Evolutionary conservation across 2,888 invertebrate species (phyloP).

Genomic region (Parelbella ahira): DNA sequence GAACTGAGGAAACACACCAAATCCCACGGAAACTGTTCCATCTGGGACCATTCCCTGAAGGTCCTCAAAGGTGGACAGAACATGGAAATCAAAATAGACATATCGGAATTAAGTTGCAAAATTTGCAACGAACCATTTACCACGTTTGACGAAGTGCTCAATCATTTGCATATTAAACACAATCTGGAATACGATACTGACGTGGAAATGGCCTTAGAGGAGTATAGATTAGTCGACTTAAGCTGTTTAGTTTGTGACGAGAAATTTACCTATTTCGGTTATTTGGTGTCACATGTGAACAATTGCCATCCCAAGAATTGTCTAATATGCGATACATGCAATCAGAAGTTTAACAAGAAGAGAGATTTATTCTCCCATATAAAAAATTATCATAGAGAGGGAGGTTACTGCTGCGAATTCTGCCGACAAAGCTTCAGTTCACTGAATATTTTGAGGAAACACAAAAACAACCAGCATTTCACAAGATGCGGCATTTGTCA

Average conservation of each 20-base stretch:
- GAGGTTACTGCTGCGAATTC: conserved; percentile 62
- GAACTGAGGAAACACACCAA: conserved; percentile 62
- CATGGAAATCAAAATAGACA: conserved; percentile 71
- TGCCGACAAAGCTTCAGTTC: conserved; percentile 62
- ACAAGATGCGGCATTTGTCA: conserved; percentile 62
- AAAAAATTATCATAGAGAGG: conserved; percentile 71
- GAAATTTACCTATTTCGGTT: conserved; percentile 65
- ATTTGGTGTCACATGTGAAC: conserved; percentile 67
- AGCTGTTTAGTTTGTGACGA: conserved; percentile 57
- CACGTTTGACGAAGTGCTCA: conserved; percentile 46
- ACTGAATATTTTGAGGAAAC: conserved; percentile 63
- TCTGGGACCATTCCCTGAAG: conserved; percentile 62
- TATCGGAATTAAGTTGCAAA: conserved; percentile 59
- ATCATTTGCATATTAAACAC: conserved; percentile 55
- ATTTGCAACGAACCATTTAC: conserved; percentile 51
- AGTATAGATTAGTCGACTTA: conserved; percentile 56
- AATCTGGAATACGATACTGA: conserved; percentile 55
- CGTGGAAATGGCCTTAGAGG: conserved; percentile 69
- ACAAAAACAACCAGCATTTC: conserved; percentile 60
- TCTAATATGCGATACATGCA: conserved; percentile 63
- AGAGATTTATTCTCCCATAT: conserved; percentile 68
- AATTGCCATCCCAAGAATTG: conserved; percentile 67
- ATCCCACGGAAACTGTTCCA: conserved; percentile 61
- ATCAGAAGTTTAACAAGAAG: conserved; percentile 68
- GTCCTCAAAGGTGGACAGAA: conserved; percentile 67